Evolutionary conservation across 2,797 vertebrate genomes (phyloP), one percentile per base, ranked within the genome.

Genomic region (Syncerus caffer): DNA sequence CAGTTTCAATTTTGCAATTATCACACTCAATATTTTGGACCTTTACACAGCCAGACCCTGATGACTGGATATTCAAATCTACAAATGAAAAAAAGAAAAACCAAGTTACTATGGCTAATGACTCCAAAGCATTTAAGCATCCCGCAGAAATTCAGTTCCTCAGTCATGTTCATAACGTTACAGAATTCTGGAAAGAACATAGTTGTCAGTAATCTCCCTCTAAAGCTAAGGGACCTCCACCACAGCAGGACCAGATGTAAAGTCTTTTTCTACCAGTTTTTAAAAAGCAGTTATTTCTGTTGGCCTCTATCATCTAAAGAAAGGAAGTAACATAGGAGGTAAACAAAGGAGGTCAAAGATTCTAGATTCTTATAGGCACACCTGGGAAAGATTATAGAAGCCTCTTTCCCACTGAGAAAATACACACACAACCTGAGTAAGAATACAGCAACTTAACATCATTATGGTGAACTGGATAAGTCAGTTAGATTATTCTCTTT

Each of bases 1-100:
- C 99, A 8, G 99, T 99, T 98, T 99, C 98, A 98, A 99, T 99
- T 95, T 97, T 99, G 98, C 99, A 99, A 98, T 98, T 96, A 96
- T 99, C 99, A 98, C 99, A 99, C 94, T 99, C 99, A 99, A 99
- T 99, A 84, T 99, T 99, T 98, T 99, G 98, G 90, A 99, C 98
- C 89, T 99, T 99, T 97, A 99, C 99, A 0, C 98, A 98, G 71
- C 99, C 99, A 92, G 98, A 97, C 47, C 99, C 99, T 80, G 97
- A 98, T 31, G 99, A 98, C 92, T 99, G 99, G 96, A 99, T 99
- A 97, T 99, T 98, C 95, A 99, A 98, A 98, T 99, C 99, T 99
- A 98, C 87, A 99, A 99, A 93, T 42, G 21, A 94, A 96, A 97
- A 92, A 97, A n/a, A 4, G 51, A 94, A 85, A 89, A 85, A 82